phyloP scores from a whole-genome alignment of 1,140 invertebrate genomes.

The Mylabris phalerata region DNA sequence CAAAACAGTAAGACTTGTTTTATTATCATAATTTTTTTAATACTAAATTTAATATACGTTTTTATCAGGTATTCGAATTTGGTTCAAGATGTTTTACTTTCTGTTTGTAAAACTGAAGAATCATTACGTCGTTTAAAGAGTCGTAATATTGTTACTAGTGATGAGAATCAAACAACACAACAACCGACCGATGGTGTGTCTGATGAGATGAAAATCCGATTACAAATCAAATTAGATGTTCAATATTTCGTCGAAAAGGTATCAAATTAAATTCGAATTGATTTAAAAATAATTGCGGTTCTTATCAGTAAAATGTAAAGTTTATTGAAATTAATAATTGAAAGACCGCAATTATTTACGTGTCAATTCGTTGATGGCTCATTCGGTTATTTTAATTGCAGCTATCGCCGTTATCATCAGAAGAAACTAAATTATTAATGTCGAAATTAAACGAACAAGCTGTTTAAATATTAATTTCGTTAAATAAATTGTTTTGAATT shows the following conservation, averaged over 20 bases:
- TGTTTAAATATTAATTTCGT: no score
- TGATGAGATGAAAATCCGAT: constrained; percentile 91
- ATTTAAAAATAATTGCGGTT: neutral
- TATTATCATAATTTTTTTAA: neutral
- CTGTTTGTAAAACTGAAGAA: constrained; percentile 92
- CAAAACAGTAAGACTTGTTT: constrained; percentile 25
- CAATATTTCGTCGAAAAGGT: constrained; percentile 33
- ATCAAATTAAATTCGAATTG: neutral
- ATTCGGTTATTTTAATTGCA: no score
- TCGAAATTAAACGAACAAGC: no score
- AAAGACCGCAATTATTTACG: no score
- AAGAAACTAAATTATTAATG: no score
- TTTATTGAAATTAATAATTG: no score
- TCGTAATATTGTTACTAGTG: constrained; percentile 46
- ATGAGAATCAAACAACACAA: constrained; percentile 45
- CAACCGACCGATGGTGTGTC: constrained; percentile 46
- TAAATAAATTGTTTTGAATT: no score
- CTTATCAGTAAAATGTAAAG: no score
- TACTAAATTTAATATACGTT: neutral
- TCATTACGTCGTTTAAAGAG: constrained; percentile 83
- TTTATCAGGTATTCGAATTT: constrained; percentile 68
- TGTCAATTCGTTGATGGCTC: no score
- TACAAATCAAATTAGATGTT: constrained; percentile 85
- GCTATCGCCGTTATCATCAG: no score
- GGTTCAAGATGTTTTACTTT: constrained; percentile 81